Evolutionary conservation across 1,140 invertebrate genomes (phyloP).

Genomic region (Stenopsyche tienmushanensis): DNA sequence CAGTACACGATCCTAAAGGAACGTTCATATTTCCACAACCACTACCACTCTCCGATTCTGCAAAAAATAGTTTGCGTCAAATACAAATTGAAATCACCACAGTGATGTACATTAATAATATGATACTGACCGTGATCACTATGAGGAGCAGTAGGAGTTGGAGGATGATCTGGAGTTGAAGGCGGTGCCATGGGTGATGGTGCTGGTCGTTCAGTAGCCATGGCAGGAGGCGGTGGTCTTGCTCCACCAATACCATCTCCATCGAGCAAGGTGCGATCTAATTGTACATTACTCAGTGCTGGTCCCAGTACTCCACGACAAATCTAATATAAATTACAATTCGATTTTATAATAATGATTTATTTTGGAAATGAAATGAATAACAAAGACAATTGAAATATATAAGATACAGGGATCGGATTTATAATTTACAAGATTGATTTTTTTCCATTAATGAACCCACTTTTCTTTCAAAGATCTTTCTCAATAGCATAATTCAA

Average conservation of each 20-base stretch:
- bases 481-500: too few species aligned
- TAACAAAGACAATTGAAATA: too few species aligned
- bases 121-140: conserved; percentile 49
- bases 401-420: neutral
- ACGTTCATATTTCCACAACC: neutral
- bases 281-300: conserved; percentile 74
- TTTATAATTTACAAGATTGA: neutral
- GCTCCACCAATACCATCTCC: conserved; percentile 45
- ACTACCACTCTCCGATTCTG: conserved; percentile 21
- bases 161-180: conserved; percentile 52
- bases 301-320: conserved; percentile 75
- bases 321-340: conserved; percentile 41
- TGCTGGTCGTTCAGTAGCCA: conserved; percentile 52
- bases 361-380: too few species aligned
- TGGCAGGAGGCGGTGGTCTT: conserved; percentile 52
- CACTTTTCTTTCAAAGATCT: too few species aligned
- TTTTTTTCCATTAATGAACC: too few species aligned
- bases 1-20: conserved; percentile 24
- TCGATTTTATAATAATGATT: too few species aligned
- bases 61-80: conserved; percentile 4
- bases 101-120: neutral
- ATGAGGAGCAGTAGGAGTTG: conserved; percentile 43
- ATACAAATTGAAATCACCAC: neutral
- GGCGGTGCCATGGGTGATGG: conserved; percentile 64
- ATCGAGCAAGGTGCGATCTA: conserved; percentile 80